Conservation (phyloP, 2,797 vertebrate species). For the Enoplosus armatus region DNA sequence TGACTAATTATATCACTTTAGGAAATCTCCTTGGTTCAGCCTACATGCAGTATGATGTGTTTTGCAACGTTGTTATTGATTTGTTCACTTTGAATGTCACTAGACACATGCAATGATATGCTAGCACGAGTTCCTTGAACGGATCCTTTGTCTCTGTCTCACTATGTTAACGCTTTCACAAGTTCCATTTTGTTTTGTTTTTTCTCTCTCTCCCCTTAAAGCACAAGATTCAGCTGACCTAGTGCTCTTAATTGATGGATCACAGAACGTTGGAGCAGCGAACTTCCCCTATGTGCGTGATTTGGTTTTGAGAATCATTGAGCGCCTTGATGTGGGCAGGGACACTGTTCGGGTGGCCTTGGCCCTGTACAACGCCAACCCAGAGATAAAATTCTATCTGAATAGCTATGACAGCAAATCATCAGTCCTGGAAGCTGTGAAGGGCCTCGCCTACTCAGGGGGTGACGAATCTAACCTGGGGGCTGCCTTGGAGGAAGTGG, state of each 20-base stretch:
- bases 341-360: constrained; percentile 92
- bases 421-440: constrained; percentile 89
- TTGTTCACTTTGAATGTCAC: constrained; percentile 90
- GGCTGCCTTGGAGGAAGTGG: constrained; percentile 91
- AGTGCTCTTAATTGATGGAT: constrained; percentile 99
- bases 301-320: constrained; percentile 95
- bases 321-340: constrained; percentile 91
- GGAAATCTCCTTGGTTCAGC: constrained; percentile 87
- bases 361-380: constrained; percentile 89
- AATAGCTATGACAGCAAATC: constrained; percentile 90
- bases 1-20: background rate
- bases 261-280: constrained; percentile 94
- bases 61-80: constrained; percentile 85
- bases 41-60: constrained; percentile 95
- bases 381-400: constrained; percentile 91
- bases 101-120: constrained; percentile 87
- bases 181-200: constrained; percentile 89
- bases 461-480: constrained; percentile 92
- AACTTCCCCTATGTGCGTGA: constrained; percentile 93
- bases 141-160: constrained; percentile 79
- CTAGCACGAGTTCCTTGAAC: constrained; percentile 84
- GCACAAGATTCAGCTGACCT: constrained; percentile 96
- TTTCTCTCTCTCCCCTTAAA: constrained; percentile 84
- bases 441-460: constrained; percentile 87
- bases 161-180: constrained; percentile 93